Base-by-base conservation (phyloP, 2,888 invertebrate genomes). In the Stenoptilia bipunctidactyla region DNA sequence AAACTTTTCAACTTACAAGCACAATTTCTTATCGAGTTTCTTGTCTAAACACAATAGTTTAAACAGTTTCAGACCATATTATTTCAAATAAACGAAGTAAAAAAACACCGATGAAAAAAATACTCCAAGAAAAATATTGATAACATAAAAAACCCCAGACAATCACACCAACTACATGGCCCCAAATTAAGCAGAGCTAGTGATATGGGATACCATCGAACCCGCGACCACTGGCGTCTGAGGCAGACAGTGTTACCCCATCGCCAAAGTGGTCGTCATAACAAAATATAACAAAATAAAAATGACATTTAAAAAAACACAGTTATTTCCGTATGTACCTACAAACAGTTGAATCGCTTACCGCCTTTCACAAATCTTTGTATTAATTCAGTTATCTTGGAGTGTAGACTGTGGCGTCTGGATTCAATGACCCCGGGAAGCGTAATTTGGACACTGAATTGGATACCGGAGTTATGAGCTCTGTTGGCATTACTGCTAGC, bases 331-430 rank as follows among this genome's bases (percentile, higher is more conserved):
- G 5, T 9, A 25, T 9, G 25, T 25, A 25, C 25, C 25, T 5
- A 6, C 9, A 9, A 25, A 25, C 5, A 25, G 9, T 25, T 6
- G n/a, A 14, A 6, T 25, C 37, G 5, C 15, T 15, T 1, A 15
- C 12, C 6, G 9, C 3, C 8, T 10, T 36, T 36, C 36, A 10
- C 6, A 4, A 15, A 37, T 20, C 2, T 10, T 6, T 9, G 27
- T 25, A 9, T 79, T 45, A 75, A 79, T 51, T 80, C 82, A 75
- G 67, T 40, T 75, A 76, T 64, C 94, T 94, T 47, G 96, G 96
- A 50, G 94, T 96, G 84, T 96, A 96, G 52, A 92, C 93, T 48
- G 91, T 90, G 49, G 96, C 96, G 82, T 96, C 94, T 42, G 96
- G 96, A 84, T 96, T 96, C 45, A 96, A 87, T 1, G 74, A 68